Conservation (phyloP, 2,888 invertebrate genomes). For the Euproctis similis region DNA sequence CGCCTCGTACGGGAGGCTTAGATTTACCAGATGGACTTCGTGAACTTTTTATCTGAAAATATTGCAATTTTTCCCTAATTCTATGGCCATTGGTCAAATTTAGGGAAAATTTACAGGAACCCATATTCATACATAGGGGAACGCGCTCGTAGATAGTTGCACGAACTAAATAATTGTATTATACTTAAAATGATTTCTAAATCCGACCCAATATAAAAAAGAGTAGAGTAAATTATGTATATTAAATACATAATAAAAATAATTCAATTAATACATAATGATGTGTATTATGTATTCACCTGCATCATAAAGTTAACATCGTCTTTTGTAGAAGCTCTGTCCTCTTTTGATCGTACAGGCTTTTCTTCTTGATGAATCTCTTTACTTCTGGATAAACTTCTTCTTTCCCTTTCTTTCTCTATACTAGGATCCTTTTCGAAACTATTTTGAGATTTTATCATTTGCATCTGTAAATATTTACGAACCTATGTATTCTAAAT, state of each 20-base stretch:
- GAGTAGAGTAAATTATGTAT: too few species aligned
- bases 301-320: constrained; percentile 70
- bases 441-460: constrained; percentile 71
- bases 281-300: constrained; percentile 31
- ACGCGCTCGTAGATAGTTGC: too few species aligned
- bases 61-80: too few species aligned
- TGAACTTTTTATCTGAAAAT: constrained; percentile 56
- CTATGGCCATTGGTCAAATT: too few species aligned
- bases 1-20: constrained; percentile 62
- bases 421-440: constrained; percentile 70
- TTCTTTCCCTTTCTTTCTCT: constrained; percentile 63
- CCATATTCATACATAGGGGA: too few species aligned
- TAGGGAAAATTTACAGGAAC: too few species aligned
- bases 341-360: constrained; percentile 43
- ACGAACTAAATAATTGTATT: too few species aligned
- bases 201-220: too few species aligned
- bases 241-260: too few species aligned
- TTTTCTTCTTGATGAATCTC: constrained; percentile 53
- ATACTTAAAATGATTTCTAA: too few species aligned
- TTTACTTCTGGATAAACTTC: constrained; percentile 63
- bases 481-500: neutral
- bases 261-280: too few species aligned
- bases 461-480: constrained; percentile 62
- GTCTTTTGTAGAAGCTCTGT: constrained; percentile 49
- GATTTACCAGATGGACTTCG: constrained; percentile 39